Evolutionary conservation across 1,140 invertebrate genomes (phyloP), one percentile per base, ranked within the genome.

Genomic region (Conus betulinus): DNA sequence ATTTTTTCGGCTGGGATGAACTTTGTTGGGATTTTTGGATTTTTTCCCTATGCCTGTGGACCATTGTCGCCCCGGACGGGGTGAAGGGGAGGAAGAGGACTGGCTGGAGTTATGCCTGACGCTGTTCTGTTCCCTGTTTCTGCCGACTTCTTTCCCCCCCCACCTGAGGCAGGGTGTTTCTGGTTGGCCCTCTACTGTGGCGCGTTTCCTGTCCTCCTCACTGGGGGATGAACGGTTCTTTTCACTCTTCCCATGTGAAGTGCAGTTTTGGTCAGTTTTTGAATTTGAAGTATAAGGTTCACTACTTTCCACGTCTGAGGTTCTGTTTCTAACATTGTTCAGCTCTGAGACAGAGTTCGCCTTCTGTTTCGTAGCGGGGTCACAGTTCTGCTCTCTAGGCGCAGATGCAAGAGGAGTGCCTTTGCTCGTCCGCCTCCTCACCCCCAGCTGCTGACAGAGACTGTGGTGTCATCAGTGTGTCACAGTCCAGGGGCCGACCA

Each of bases 21-120:
- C 57, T 20, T 63, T 60, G 55, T 84, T 84, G 57, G 82, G 10
- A 0, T 84, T 84, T 27, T 84, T 84, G n/a, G 82, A 27, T 15
- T 25, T 53, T 84, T 27, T 84, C n/a, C 55, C 55, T 23, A 53
- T 0, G 20, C 82, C 25, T 39, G 7, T 20, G 52, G 51, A 23
- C n/a, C 39, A 55, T 6, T 5, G 17, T 11, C 81, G 23, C 0
- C 51, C n/a, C 7, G 20, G 51, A 20, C 52, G 17, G 15, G 51
- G 51, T 52, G 55, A 17, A 20, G 51, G 7, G 15, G 51, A 5
- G 15, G 81, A 55, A 27, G 11, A 1, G 5, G 11, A 13, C n/a
- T 39, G 23, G 5, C 76, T 0, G 13, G 76, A 39, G 39, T 39
- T 39, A 39, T 39, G 39, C 76, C 15, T 27, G 23, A 25, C 76